These are phyloP conservation scores for Fulmarus glacialis DNA, from an alignment of 2,113 vertebrate species.

Conservation along the genomic window DNA sequence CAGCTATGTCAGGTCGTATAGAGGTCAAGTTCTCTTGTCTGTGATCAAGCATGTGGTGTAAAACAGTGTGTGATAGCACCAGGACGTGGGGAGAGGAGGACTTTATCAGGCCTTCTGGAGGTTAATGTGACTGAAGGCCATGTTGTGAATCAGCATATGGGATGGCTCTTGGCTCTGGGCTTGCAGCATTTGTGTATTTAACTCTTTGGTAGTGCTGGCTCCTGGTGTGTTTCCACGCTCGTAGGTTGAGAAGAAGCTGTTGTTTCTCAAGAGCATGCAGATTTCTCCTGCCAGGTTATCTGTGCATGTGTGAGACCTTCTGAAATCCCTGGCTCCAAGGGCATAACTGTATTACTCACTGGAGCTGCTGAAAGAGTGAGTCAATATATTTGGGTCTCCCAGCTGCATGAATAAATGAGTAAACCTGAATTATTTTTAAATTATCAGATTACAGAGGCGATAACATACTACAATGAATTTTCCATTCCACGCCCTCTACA, in stretches of 20 bases:
- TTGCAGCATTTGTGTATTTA: background rate
- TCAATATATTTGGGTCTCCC: slow-evolving; percentile 24
- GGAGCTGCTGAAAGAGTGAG: background rate
- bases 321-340: background rate
- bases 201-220: background rate
- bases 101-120: background rate
- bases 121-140: background rate
- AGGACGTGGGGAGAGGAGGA: background rate
- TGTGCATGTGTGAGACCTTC: background rate
- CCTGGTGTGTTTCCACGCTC: background rate
- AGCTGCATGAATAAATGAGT: slow-evolving; percentile 9
- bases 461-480: background rate
- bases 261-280: background rate
- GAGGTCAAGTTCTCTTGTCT: slow-evolving; percentile 55
- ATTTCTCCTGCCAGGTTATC: background rate
- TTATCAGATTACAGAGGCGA: background rate
- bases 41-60: background rate
- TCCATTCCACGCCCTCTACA: background rate
- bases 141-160: background rate
- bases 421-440: slow-evolving; percentile 35
- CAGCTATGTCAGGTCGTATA: background rate
- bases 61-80: background rate
- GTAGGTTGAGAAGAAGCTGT: background rate
- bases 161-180: background rate
- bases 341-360: background rate